Percentiles rank a stretch among this genome's conserved stretches.
Evolutionary conservation across 2,113 vertebrate genomes (phyloP).

Genomic region (Protobothrops mucrosquamatus): DNA sequence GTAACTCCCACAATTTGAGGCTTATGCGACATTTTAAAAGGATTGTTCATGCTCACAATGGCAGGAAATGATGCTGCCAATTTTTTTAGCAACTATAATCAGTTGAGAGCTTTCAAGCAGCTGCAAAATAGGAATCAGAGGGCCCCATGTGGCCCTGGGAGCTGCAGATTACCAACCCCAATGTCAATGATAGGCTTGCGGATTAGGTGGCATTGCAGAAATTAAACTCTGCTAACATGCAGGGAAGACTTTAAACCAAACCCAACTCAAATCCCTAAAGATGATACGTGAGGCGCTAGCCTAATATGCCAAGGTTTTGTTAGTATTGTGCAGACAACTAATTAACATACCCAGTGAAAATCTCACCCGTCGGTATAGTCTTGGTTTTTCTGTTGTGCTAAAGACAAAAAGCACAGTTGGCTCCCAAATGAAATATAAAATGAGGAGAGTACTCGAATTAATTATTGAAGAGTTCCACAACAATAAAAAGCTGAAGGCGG

Average conservation of each 20-base stretch:
- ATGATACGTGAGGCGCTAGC: neutral
- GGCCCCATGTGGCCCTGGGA: neutral
- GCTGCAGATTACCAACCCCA: neutral
- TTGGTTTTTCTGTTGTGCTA: neutral
- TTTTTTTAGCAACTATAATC: neutral
- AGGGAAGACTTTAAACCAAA: neutral
- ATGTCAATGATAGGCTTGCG: neutral
- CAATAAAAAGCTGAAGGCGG: slow-evolving; percentile 4
- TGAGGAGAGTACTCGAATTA: neutral
- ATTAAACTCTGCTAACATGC: neutral
- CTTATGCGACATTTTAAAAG: neutral
- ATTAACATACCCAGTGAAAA: neutral
- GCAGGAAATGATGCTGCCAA: neutral
- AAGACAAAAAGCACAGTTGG: slow-evolving; percentile 8
- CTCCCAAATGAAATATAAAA: slow-evolving; percentile 24
- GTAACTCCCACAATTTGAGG: neutral
- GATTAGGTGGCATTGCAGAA: neutral
- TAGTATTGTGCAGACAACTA: neutral
- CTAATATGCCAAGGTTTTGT: neutral
- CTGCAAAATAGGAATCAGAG: neutral
- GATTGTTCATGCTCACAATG: neutral
- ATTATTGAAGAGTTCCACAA: neutral
- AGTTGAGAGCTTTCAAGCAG: neutral
- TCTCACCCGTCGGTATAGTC: neutral
- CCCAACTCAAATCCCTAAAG: neutral